phyloP scores from a whole-genome alignment of 2,888 invertebrate species.

The Drosophila tanythrix region DNA sequence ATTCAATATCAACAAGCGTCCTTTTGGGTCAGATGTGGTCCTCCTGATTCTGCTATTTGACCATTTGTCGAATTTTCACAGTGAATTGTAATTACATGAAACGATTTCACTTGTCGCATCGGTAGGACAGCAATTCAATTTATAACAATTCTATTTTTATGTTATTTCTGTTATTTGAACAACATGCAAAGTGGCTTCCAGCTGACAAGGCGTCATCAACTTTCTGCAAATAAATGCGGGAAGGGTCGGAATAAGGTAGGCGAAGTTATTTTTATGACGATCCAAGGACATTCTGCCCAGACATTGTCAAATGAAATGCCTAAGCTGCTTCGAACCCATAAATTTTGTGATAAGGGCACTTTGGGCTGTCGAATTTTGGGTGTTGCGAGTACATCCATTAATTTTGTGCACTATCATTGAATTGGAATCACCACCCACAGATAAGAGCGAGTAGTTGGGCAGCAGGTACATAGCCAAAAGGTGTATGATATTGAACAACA shows the following conservation, averaged over 20 bases:
- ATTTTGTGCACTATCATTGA: conserved; percentile 72
- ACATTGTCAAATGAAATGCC: conserved; percentile 40
- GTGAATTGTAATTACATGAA: conserved; percentile 56
- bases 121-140: conserved; percentile 44
- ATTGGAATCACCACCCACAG: conserved; percentile 54
- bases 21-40: conserved; percentile 2
- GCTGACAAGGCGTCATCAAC: conserved; percentile 33
- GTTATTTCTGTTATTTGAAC: conserved; percentile 37
- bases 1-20: conserved; percentile 21
- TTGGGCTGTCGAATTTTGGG: conserved; percentile 22
- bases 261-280: conserved; percentile 50
- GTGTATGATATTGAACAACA: conserved; percentile 44
- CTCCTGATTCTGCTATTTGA: neutral
- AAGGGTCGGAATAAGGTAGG: conserved; percentile 9
- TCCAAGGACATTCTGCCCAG: conserved; percentile 36
- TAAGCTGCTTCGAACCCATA: conserved; percentile 29
- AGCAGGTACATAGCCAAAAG: conserved; percentile 1
- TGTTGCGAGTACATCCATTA: conserved; percentile 53
- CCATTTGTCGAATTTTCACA: conserved; percentile 47
- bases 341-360: conserved; percentile 47
- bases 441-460: conserved; percentile 7
- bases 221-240: conserved; percentile 22
- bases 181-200: conserved; percentile 44
- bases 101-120: conserved; percentile 53
- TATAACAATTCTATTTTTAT: conserved; percentile 38